Evolutionary conservation across 2,888 invertebrate genomes (phyloP).

Genomic region (Agrochola lychnidis): DNA sequence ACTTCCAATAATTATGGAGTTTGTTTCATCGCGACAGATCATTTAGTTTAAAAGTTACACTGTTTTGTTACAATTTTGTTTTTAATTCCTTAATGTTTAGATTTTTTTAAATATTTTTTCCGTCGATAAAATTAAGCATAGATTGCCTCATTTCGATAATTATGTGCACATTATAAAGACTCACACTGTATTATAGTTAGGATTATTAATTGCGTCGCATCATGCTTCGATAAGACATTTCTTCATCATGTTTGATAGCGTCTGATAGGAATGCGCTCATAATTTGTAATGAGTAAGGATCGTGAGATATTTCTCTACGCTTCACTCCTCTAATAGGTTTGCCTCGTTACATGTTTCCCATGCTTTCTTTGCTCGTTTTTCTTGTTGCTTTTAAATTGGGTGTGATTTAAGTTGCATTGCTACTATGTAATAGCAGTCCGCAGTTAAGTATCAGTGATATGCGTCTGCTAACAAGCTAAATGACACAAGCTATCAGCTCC

Average conservation of each 20-base stretch:
- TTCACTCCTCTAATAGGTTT: conserved; percentile 86
- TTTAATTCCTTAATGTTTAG: too few relatives aligned
- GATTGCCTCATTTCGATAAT: too few relatives aligned
- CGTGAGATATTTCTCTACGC: conserved; percentile 88
- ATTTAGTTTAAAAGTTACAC: too few relatives aligned
- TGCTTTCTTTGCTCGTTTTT: conserved; percentile 80
- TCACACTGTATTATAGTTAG: too few relatives aligned
- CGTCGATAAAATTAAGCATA: too few relatives aligned
- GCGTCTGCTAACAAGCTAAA: conserved; percentile 72
- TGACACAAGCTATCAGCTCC: conserved; percentile 60
- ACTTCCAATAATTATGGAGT: too few relatives aligned
- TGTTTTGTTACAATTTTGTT: too few relatives aligned
- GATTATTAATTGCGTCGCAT: conserved; percentile 79
- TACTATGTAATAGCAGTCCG: conserved; percentile 73
- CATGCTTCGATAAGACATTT: conserved; percentile 74
- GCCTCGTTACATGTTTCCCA: conserved; percentile 88
- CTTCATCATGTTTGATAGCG: conserved; percentile 80
- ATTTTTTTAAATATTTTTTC: too few relatives aligned
- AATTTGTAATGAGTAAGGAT: conserved; percentile 90
- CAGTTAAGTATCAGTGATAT: conserved; percentile 73
- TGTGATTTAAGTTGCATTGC: conserved; percentile 79
- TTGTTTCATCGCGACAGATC: too few relatives aligned
- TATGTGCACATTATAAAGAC: too few relatives aligned
- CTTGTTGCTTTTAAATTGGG: conserved; percentile 77
- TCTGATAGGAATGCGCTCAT: conserved; percentile 88